Conservation (phyloP, 2,888 invertebrate species). For the Oscheius sp. region DNA sequence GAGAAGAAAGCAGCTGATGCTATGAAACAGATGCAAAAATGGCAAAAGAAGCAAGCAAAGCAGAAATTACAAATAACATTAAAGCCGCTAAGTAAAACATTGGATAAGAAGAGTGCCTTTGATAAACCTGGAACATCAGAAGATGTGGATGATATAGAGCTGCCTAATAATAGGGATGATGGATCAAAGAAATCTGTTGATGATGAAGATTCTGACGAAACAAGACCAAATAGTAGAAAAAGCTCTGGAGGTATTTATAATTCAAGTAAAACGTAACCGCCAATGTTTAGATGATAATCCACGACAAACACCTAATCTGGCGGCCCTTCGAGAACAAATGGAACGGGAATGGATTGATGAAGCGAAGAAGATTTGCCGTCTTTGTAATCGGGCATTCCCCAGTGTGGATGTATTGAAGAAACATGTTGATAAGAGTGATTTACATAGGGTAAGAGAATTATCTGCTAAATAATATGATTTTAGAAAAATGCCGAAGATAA, state of each 20-base stretch:
- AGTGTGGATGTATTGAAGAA: conserved; percentile 86
- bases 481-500: conserved; percentile 62
- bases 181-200: conserved; percentile 15
- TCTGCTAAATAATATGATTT: conserved; percentile 22
- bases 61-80: conserved; percentile 76
- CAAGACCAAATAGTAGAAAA: neutral
- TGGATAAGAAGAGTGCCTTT: conserved; percentile 54
- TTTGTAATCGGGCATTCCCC: conserved; percentile 94
- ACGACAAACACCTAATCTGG: neutral
- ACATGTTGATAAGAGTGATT: conserved; percentile 90
- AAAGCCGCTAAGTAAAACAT: conserved; percentile 39
- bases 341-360: conserved; percentile 71
- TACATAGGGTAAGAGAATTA: conserved; percentile 81
- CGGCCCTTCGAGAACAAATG: conserved; percentile 41
- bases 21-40: conserved; percentile 84
- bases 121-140: conserved; percentile 29
- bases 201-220: conserved; percentile 24
- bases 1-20: conserved; percentile 71
- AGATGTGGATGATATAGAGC: neutral
- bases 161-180: neutral
- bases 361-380: conserved; percentile 79
- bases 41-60: conserved; percentile 97
- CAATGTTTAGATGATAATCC: conserved; percentile 6
- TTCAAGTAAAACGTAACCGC: neutral
- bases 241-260: conserved; percentile 6